Evolutionary conservation across 2,888 invertebrate species (phyloP).

Genomic region (Heterodera filipjevi): DNA sequence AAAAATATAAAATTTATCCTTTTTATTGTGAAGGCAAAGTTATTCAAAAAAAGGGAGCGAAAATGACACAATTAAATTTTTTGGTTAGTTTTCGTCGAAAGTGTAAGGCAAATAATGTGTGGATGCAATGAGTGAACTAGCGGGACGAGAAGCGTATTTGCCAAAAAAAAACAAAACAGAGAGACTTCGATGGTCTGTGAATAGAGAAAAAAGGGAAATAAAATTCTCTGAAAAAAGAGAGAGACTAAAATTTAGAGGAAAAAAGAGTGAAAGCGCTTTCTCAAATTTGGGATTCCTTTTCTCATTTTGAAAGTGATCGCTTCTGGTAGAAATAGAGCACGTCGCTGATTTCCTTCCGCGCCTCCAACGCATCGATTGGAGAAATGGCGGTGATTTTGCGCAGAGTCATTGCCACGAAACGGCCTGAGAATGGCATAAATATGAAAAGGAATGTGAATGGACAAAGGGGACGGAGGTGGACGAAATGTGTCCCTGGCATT

Average conservation of each 20-base stretch:
- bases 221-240: neutral
- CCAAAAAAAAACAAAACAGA: neutral
- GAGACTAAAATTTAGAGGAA: neutral
- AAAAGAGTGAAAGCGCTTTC: neutral
- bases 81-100: neutral
- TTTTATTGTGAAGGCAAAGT: neutral
- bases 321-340: constrained; percentile 20
- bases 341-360: constrained; percentile 26
- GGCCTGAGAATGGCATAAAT: too few species aligned
- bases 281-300: neutral
- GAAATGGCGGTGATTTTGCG: constrained; percentile 13
- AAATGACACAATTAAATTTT: neutral
- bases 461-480: too few species aligned
- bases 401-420: constrained; percentile 23
- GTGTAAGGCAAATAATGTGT: neutral
- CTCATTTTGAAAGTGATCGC: constrained; percentile 9
- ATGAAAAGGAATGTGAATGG: too few species aligned
- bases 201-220: neutral
- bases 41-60: neutral
- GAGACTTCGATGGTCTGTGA: constrained; percentile 7
- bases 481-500: too few species aligned
- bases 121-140: neutral
- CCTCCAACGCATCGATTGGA: constrained; percentile 17
- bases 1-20: too few species aligned
- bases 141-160: neutral